phyloP scores from a whole-genome alignment of 2,888 invertebrate genomes.

The Phaonia tiefii region DNA sequence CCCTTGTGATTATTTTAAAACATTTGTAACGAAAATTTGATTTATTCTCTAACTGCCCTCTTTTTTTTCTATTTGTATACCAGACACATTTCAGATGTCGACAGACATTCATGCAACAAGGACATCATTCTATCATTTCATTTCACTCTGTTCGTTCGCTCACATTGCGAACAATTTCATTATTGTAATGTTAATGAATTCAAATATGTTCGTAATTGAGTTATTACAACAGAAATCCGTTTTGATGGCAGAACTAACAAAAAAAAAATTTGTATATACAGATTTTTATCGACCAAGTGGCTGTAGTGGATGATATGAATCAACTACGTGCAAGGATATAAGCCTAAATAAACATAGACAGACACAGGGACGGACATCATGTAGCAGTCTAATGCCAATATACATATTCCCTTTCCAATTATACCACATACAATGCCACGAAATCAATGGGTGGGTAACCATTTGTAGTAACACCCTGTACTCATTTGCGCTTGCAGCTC shows the following conservation, averaged over 20 bases:
- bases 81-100: not conserved
- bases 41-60: constrained; percentile 49
- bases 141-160: not conserved
- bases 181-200: constrained; percentile 75
- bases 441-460: constrained; percentile 37
- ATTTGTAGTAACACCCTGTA: constrained; percentile 54
- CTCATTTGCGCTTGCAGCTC: constrained; percentile 51
- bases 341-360: constrained; percentile 14
- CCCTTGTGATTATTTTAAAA: constrained; percentile 65
- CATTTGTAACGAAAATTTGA: constrained; percentile 60
- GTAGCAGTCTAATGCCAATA: constrained; percentile 53
- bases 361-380: too few relatives aligned
- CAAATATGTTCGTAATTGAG: constrained; percentile 79
- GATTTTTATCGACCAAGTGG: constrained; percentile 47
- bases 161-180: not conserved
- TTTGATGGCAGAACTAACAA: constrained; percentile 37
- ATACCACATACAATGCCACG: not conserved
- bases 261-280: constrained; percentile 19
- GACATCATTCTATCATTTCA: not conserved
- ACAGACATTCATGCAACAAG: too few relatives aligned
- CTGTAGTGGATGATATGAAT: not conserved
- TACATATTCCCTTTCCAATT: constrained; percentile 31
- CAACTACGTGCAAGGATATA: not conserved
- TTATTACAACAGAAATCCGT: constrained; percentile 73
- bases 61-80: not conserved